A percentile compares a stretch with the other conserved stretches of the same genome.
Evolutionary conservation across 2,113 vertebrate genomes (phyloP).

Genomic region (Pedetes capensis): DNA sequence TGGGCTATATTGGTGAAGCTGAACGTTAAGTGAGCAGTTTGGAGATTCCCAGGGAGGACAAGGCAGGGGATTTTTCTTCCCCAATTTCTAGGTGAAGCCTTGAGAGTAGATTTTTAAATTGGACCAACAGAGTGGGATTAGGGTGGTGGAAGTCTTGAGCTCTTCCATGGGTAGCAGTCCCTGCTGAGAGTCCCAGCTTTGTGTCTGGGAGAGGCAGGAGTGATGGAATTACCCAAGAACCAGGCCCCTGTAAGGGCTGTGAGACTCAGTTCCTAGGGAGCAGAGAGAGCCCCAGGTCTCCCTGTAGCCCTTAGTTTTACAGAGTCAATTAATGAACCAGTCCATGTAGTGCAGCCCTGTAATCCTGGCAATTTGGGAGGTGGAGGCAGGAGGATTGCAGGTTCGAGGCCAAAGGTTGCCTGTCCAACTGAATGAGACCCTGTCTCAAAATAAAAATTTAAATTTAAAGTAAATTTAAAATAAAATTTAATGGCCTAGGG

Average conservation of each 20-base stretch:
- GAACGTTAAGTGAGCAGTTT: not conserved
- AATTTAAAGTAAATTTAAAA: no score
- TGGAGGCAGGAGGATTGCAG: no score
- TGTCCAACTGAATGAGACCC: no score
- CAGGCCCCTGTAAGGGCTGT: not conserved
- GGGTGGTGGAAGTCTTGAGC: not conserved
- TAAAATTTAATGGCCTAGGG: no score
- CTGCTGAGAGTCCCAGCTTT: not conserved
- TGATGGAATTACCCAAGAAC: not conserved
- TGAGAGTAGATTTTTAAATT: conserved; percentile 5
- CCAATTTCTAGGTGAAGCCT: not conserved
- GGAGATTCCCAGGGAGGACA: not conserved
- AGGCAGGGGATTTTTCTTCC: not conserved
- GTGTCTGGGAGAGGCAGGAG: not conserved
- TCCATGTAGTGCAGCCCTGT: no score
- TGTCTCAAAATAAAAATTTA: no score
- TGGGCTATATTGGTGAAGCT: not conserved
- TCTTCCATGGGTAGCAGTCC: not conserved
- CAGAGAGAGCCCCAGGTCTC: not conserved
- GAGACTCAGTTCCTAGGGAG: not conserved
- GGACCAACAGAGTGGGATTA: not conserved
- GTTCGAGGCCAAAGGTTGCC: no score
- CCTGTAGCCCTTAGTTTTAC: not conserved
- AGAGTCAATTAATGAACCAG: not conserved
- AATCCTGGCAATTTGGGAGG: no score